A percentile compares a stretch with the other conserved stretches of the same genome.
Conservation (phyloP, 2,797 vertebrate genomes). For the Helostoma temminkii region DNA sequence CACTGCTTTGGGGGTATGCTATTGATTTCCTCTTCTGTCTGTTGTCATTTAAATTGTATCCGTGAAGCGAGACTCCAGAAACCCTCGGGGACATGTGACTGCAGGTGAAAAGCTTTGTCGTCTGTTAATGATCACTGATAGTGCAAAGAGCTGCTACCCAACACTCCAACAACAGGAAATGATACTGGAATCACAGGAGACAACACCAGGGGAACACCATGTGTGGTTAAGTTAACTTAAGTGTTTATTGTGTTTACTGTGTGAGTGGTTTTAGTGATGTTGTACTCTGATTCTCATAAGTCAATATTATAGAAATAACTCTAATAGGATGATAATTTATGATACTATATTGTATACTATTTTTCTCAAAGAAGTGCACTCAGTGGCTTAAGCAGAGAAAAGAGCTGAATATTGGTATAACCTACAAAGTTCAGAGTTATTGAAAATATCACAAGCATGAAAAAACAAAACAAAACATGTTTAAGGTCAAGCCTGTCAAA, state of each 20-base stretch:
- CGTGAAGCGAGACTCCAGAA: constrained; percentile 38
- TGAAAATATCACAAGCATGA: constrained; percentile 25
- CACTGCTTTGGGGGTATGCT: constrained; percentile 32
- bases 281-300: too few species aligned
- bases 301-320: too few species aligned
- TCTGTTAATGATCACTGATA: constrained; percentile 53
- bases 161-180: not conserved
- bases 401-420: not conserved
- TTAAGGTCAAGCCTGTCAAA: constrained; percentile 71
- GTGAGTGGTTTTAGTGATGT: too few species aligned
- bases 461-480: constrained; percentile 9
- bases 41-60: constrained; percentile 58
- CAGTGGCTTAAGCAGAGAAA: not conserved
- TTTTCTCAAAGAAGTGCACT: not conserved
- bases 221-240: too few species aligned
- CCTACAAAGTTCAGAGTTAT: constrained; percentile 22
- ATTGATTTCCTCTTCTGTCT: constrained; percentile 61
- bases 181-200: too few species aligned
- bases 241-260: too few species aligned
- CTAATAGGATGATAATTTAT: too few species aligned
- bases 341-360: too few species aligned
- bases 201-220: too few species aligned
- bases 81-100: constrained; percentile 29
- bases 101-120: constrained; percentile 42
- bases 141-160: constrained; percentile 32